Base-by-base conservation (phyloP, 2,797 vertebrate species). In the Nannoperca obscura region DNA sequence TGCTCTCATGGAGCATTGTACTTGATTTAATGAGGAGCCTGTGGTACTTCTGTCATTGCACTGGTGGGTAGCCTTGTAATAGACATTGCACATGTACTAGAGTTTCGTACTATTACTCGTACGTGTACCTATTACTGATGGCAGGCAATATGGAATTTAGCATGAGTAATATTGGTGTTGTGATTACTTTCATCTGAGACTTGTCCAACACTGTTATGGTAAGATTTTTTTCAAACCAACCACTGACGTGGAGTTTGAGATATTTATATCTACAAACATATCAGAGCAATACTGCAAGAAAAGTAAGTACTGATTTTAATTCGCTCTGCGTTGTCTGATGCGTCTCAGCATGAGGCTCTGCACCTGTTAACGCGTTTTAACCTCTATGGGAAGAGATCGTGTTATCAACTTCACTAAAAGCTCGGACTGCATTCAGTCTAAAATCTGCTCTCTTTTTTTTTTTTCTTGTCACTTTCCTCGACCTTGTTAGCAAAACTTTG, bases 41-140 rank as follows among this genome's bases (percentile, higher is more conserved):
- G 57, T 74, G 67, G 76, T 57, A 55, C 15, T 20, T 79, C 42
- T 75, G 64, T 84, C 71, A 52, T 81, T 85, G 54, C 82, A 81
- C 84, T 87, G 80, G 64, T 78, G 32, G 65, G 61, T 62, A 71
- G 67, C 58, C 53, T 27, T 60, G 27, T 81, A 30, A 36, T 71
- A 74, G 58, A 65, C 46, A 55, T 54, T 10, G 17, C 66, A 61
- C 34, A 3, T 75, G 61, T 77, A 60, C 64, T 71, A 65, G 40
- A 77, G 22, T 19, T 36, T 30, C 9, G 32, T 65, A 36, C 78
- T 74, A 17, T 54, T 72, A 46, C 55, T 68, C 3, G 12, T 64
- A 67, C 58, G 7, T 81, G 52, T 52, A 60, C 47, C 44, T 65
- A 12, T 76, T 64, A 62, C 69, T 81, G 55, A 71, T 44, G 65